A percentile compares a stretch with the other conserved stretches of the same genome.
Conservation (phyloP, 1,140 invertebrate species). For the Nylanderia fulva region DNA sequence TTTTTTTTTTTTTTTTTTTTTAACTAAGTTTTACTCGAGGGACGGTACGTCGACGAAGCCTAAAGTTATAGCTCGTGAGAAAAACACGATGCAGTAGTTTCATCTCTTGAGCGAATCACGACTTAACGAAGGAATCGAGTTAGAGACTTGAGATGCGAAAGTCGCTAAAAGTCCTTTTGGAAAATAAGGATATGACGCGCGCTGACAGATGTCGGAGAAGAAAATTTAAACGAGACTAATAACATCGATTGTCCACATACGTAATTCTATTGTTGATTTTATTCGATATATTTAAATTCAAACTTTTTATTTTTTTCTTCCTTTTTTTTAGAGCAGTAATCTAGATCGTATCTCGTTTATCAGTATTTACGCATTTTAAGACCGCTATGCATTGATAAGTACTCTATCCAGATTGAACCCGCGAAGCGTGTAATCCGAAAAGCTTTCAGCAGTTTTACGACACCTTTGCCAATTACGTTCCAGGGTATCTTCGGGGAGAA, state of each 20-base stretch:
- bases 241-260: background rate
- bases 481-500: too few species aligned
- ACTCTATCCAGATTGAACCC: slow-evolving; percentile 21
- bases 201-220: background rate
- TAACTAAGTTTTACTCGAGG: slow-evolving; percentile 16
- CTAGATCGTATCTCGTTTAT: background rate
- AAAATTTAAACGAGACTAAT: background rate
- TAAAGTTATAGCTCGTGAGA: slow-evolving; percentile 40
- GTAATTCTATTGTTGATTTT: too few species aligned
- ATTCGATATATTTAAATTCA: background rate
- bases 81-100: slow-evolving; percentile 44
- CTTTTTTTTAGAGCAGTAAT: background rate
- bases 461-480: background rate
- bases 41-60: slow-evolving; percentile 15
- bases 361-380: slow-evolving; percentile 1
- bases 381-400: background rate
- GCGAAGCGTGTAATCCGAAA: slow-evolving; percentile 8
- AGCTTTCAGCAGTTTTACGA: slow-evolving; percentile 40
- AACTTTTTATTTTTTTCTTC: background rate
- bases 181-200: slow-evolving; percentile 27
- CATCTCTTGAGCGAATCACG: slow-evolving; percentile 30
- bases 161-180: slow-evolving; percentile 35
- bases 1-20: too few species aligned
- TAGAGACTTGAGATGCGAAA: slow-evolving; percentile 30
- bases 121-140: slow-evolving; percentile 52